Base-by-base conservation (phyloP, 2,888 invertebrate genomes). In the Eupelmus urozonus region DNA sequence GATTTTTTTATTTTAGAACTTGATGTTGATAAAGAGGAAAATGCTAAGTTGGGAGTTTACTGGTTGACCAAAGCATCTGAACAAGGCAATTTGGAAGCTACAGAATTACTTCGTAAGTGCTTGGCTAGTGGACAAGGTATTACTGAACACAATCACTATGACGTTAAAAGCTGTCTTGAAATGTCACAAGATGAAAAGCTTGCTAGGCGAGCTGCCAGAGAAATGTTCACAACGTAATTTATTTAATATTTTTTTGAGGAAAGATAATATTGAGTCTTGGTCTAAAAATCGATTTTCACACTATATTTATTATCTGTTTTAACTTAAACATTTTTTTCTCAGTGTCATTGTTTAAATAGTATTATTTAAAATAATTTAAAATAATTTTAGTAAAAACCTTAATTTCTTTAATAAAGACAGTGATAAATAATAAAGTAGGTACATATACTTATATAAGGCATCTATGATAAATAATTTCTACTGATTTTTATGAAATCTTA, bases 61-160 rank as follows among this genome's bases (percentile, higher is more conserved):
- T 98, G 97, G 97, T 90, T 98, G 63, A 94, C 97, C n/a, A 95
- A 95, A 90, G 97, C 98, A 1, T 97, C 97, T 0, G 96, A 96
- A 85, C 97, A 97, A 89, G 98, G 97, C 0, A 96, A 97, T 85
- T 92, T 94, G 57, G 96, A 97, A 88, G 97, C 97, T 0, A 95
- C 96, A 45, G 93, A 93, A 79, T 92, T 97, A 85, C 91, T 98
- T 80, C 91, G 92, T 88, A 93, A 94, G 89, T 95, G 95, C 85
- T 92, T 96, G 13, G 91, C 93, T 51, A 93, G 93, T 42, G 94
- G 95, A 11, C 92, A 92, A 90, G 96, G 95, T 5, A 94, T 96
- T 5, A 94, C 93, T 0, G 93, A 94, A 76, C 93, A 94, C 63
- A 96, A 95, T 88, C 93, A 93, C 85, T 91, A 93, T 67, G 95